These are phyloP conservation scores for Salmo trutta DNA, from an alignment of 2,797 vertebrate genomes.

Conservation along the genomic window DNA sequence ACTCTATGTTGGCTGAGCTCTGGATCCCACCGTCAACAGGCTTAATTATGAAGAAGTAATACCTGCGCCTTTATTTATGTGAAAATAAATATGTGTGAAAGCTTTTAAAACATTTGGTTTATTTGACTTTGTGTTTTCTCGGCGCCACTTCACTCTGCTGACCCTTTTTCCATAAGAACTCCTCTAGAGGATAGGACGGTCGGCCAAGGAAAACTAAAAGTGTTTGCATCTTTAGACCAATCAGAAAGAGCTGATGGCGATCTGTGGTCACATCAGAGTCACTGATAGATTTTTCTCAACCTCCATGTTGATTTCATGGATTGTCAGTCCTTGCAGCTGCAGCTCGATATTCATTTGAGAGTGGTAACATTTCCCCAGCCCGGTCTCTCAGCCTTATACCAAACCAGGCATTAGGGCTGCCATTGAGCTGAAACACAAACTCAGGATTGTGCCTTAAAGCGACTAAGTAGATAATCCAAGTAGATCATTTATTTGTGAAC, in stretches of 20 bases:
- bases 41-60: slow-evolving; percentile 33
- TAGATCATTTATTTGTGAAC: not conserved
- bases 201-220: slow-evolving; percentile 19
- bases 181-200: not conserved
- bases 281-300: not conserved
- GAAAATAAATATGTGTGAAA: slow-evolving; percentile 36
- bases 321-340: no score
- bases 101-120: slow-evolving; percentile 34
- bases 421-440: not conserved
- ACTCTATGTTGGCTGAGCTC: slow-evolving; percentile 37
- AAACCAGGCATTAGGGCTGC: not conserved
- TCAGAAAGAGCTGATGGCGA: not conserved
- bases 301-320: no score
- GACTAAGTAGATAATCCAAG: not conserved
- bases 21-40: slow-evolving; percentile 37
- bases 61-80: slow-evolving; percentile 33
- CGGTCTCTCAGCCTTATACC: not conserved
- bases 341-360: no score
- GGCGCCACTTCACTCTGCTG: not conserved
- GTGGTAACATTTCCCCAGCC: not conserved
- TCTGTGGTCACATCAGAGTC: slow-evolving; percentile 5
- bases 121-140: slow-evolving; percentile 29
- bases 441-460: not conserved
- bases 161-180: slow-evolving; percentile 9
- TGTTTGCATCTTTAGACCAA: slow-evolving; percentile 6